These are phyloP conservation scores for Conomelus anceps DNA, from an alignment of 2,888 invertebrate genomes.

Conservation along the genomic window DNA sequence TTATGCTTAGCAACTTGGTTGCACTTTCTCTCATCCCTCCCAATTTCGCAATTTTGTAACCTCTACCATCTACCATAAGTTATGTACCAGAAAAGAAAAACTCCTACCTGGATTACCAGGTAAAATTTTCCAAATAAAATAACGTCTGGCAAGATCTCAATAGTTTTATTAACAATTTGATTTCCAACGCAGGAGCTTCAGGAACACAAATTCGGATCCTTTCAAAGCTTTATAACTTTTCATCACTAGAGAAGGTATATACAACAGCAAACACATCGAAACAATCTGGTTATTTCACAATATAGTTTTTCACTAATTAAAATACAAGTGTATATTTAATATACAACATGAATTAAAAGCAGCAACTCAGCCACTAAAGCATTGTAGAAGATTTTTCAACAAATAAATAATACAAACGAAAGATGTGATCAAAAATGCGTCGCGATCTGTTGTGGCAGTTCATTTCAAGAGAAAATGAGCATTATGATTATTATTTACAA, in stretches of 20 bases:
- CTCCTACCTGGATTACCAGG: too few relatives aligned
- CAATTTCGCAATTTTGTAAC: too few relatives aligned
- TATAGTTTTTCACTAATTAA: not conserved
- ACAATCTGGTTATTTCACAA: not conserved
- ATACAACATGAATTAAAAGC: not conserved
- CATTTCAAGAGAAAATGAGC: not conserved
- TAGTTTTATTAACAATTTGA: not conserved
- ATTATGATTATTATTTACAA: not conserved
- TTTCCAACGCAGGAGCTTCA: not conserved
- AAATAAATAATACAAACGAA: not conserved
- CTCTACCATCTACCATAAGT: too few relatives aligned
- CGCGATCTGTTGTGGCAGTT: not conserved
- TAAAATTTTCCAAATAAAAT: not conserved
- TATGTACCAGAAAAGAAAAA: too few relatives aligned
- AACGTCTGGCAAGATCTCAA: not conserved
- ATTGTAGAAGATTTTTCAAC: not conserved
- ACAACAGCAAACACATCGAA: not conserved
- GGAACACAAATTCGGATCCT: not conserved
- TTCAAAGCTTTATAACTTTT: not conserved
- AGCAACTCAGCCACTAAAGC: not conserved
- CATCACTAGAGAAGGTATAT: not conserved
- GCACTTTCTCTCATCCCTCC: too few relatives aligned
- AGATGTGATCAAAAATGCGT: too few relatives aligned
- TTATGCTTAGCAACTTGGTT: too few relatives aligned
- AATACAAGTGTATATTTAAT: not conserved